Percentiles rank a stretch among this genome's conserved stretches.
phyloP scores from a whole-genome alignment of 2,888 invertebrate genomes.

The Elmis aenea region DNA sequence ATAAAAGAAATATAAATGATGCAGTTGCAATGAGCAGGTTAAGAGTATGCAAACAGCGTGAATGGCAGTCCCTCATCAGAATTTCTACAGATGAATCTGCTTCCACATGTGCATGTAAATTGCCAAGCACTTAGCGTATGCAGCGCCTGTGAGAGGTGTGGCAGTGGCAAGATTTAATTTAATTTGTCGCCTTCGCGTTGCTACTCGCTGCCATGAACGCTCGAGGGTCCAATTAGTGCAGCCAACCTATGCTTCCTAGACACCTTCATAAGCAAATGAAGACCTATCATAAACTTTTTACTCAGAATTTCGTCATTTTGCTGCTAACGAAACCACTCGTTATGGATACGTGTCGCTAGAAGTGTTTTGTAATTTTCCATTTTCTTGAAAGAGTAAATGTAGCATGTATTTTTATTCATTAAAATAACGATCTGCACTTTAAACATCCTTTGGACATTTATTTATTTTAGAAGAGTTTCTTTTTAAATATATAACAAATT shows the following conservation, averaged over 20 bases:
- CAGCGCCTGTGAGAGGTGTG: conserved; percentile 31
- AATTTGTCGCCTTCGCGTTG: conserved; percentile 33
- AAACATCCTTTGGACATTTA: no score
- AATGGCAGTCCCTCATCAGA: conserved; percentile 24
- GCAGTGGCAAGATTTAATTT: conserved; percentile 36
- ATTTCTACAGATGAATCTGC: conserved; percentile 28
- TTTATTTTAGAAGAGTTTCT: no score
- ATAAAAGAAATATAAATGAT: conserved; percentile 21
- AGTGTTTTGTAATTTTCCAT: no score
- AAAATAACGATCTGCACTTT: no score
- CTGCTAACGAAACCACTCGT: conserved; percentile 14
- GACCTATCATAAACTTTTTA: conserved; percentile 21
- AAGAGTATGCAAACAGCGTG: conserved; percentile 25
- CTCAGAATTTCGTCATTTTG: conserved; percentile 17
- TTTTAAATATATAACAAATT: no score
- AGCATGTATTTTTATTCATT: no score
- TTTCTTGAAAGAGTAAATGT: no score
- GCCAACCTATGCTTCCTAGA: conserved; percentile 29
- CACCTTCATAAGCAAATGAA: conserved; percentile 22
- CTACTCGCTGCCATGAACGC: conserved; percentile 19
- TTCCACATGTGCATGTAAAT: conserved; percentile 31
- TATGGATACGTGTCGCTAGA: no score
- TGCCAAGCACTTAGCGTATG: conserved; percentile 28
- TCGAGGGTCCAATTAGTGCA: conserved; percentile 35
- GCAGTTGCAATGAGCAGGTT: conserved; percentile 28